Evolutionary conservation across 2,113 vertebrate genomes (phyloP), one percentile per base, ranked within the genome.

Genomic region (Tychaedon coryphoeus): DNA sequence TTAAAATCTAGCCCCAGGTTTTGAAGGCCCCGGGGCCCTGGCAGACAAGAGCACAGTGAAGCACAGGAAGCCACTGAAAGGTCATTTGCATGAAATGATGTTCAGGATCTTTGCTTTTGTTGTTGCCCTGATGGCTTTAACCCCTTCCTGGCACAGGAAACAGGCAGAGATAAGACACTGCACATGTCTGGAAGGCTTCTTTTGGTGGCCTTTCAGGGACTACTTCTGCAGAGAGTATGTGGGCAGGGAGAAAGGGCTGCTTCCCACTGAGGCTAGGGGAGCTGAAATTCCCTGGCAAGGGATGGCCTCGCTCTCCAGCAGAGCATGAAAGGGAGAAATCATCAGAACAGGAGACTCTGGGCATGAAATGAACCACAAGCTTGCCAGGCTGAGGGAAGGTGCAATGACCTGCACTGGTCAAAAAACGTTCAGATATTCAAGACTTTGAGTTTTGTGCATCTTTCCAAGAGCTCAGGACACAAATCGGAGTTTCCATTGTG

Each of bases 11-110:
- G 98, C 99, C 98, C 94, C 97, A 78, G 97, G 98, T 97, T 97
- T 97, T 97, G 97, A 92, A 84, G 97, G 98, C 98, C 98, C 33
- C 67, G 56, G 98, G 98, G 96, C 82, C 97, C 98, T 99, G 98
- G 98, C 99, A 99, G 98, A 98, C 98, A 99, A 99, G 99, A 99
- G 99, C 95, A 75, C 98, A 99, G 96, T 97, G 97, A 97, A 97
- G 92, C 96, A 92, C 95, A 95, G 97, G 98, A 98, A 98, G 98
- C 98, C 97, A 97, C 98, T 97, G 97, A 99, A 98, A 99, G 98
- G 98, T 98, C 98, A 98, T 98, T 98, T 98, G 97, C 97, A 98
- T 98, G 98, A 98, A 98, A 98, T 98, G 97, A 97, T 98, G 94
- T 92, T 96, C 94, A 74, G 93, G 92, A 97, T 97, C 98, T 97